phyloP scores from a whole-genome alignment of 2,797 vertebrate species.

The Morelia viridis region DNA sequence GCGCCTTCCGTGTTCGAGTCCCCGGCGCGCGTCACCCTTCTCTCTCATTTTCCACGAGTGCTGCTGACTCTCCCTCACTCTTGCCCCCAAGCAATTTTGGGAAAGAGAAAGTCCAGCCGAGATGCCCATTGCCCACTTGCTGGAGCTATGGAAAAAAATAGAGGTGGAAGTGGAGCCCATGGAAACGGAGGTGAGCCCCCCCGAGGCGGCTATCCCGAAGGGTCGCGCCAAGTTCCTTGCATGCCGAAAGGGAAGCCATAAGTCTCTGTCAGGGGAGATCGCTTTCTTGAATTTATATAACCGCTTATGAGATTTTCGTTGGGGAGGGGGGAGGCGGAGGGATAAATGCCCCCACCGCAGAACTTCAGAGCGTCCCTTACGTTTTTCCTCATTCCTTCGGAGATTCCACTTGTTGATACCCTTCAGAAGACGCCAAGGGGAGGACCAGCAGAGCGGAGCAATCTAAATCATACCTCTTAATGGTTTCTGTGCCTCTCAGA shows the following conservation, averaged over 20 bases:
- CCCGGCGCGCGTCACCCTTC: background rate
- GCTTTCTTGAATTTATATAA: background rate
- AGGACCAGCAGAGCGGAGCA: background rate
- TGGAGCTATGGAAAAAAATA: conserved; percentile 79
- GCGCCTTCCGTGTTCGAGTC: no score
- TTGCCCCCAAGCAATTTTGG: background rate
- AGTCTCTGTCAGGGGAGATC: no score
- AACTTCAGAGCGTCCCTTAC: background rate
- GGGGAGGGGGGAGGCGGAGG: no score
- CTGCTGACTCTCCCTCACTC: no score
- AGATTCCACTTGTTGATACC: conserved; percentile 16
- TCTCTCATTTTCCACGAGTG: background rate
- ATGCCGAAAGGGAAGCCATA: background rate
- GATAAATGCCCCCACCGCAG: no score
- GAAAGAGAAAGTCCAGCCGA: conserved; percentile 37
- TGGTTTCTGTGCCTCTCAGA: background rate
- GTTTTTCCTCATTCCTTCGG: background rate
- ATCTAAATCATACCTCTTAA: no score
- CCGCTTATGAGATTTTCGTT: background rate
- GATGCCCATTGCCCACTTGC: conserved; percentile 77
- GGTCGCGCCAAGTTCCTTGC: background rate
- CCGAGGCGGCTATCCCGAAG: background rate
- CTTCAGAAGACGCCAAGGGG: background rate
- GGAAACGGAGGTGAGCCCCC: conserved; percentile 74
- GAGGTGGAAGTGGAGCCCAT: conserved; percentile 73